phyloP scores from a whole-genome alignment of 2,113 vertebrate genomes.

The Stigmatopora argus region DNA sequence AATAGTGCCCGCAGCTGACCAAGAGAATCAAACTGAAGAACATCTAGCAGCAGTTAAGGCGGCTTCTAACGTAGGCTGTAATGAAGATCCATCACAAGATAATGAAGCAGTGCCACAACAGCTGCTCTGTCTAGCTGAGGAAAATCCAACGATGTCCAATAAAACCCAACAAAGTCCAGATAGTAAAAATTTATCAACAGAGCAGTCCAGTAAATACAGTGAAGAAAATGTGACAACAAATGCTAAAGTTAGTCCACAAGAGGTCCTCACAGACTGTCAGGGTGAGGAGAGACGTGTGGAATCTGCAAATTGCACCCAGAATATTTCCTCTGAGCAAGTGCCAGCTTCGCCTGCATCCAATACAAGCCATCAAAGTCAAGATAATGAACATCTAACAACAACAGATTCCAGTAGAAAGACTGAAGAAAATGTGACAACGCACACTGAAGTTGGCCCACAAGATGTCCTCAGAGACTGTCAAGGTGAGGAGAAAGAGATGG shows the following conservation, averaged over 20 bases:
- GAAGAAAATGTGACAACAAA: not conserved
- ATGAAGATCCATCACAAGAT: not conserved
- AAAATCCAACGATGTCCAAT: not conserved
- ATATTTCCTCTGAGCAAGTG: constrained; percentile 11
- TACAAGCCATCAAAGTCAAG: not conserved
- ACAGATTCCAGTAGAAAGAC: not conserved
- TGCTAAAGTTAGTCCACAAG: not conserved
- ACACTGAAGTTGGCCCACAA: not conserved
- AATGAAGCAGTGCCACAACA: not conserved
- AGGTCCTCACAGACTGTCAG: not conserved
- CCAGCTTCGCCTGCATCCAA: constrained; percentile 9
- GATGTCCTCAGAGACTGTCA: not conserved
- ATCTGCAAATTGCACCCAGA: not conserved
- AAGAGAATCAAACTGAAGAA: not conserved
- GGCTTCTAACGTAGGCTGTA: no score
- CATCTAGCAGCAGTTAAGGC: not conserved
- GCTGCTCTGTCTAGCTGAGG: not conserved
- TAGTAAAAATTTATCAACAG: not conserved
- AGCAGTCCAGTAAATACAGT: not conserved
- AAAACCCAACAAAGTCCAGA: not conserved
- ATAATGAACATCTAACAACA: not conserved
- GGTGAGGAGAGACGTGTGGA: not conserved
- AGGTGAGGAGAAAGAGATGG: not conserved
- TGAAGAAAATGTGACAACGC: not conserved
- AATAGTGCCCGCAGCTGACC: not conserved